phyloP scores from a whole-genome alignment of 2,113 vertebrate genomes.

The Xiphophorus hellerii region DNA sequence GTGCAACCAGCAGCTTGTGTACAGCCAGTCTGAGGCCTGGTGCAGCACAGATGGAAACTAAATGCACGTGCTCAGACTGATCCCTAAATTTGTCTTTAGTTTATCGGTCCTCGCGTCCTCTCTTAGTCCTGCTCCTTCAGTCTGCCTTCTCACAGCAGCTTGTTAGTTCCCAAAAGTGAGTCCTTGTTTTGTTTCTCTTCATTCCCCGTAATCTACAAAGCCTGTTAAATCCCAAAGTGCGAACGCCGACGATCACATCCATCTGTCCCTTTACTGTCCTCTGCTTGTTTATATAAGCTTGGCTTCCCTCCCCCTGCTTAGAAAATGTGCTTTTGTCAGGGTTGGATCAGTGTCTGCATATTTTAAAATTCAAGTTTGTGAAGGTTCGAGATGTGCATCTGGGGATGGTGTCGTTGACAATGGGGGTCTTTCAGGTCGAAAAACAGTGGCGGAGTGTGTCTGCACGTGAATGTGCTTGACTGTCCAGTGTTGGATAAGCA shows the following conservation, averaged over 20 bases:
- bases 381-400: slow-evolving; percentile 69
- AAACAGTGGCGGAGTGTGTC: slow-evolving; percentile 70
- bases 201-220: slow-evolving; percentile 38
- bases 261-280: slow-evolving; percentile 46
- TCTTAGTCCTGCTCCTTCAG: slow-evolving; percentile 29
- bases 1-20: slow-evolving; percentile 18
- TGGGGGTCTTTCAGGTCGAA: slow-evolving; percentile 74
- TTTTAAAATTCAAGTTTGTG: slow-evolving; percentile 78
- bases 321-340: slow-evolving; percentile 55
- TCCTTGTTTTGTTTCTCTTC: slow-evolving; percentile 31
- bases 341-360: slow-evolving; percentile 74
- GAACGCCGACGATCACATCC: slow-evolving; percentile 39
- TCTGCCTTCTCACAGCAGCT: slow-evolving; percentile 23
- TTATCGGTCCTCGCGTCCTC: slow-evolving; percentile 47
- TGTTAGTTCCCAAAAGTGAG: slow-evolving; percentile 41
- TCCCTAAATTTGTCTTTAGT: slow-evolving; percentile 46
- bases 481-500: slow-evolving; percentile 69
- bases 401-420: slow-evolving; percentile 68
- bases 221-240: slow-evolving; percentile 39
- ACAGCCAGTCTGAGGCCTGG: slow-evolving; percentile 29
- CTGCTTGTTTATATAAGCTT: slow-evolving; percentile 74
- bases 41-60: slow-evolving; percentile 34
- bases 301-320: slow-evolving; percentile 48
- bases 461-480: slow-evolving; percentile 68
- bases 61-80: slow-evolving; percentile 46